phyloP scores from a whole-genome alignment of 2,113 vertebrate genomes.

The Pithys albifrons region DNA sequence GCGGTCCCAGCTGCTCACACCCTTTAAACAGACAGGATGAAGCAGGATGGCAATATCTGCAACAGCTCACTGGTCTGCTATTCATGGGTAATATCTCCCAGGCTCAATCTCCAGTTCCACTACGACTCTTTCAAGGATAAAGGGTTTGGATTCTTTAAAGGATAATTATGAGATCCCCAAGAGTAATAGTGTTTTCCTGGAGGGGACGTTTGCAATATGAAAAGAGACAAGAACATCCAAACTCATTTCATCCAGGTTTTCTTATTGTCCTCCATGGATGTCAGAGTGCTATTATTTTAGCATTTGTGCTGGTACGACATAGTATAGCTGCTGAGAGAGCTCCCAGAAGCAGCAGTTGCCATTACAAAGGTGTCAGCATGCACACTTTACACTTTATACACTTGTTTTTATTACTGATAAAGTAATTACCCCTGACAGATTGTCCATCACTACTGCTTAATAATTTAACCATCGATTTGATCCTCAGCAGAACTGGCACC shows the following conservation, averaged over 20 bases:
- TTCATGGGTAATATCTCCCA: background rate
- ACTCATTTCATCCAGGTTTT: background rate
- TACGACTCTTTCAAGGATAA: background rate
- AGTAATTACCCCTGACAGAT: slow-evolving; percentile 18
- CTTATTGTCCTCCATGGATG: background rate
- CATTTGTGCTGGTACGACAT: background rate
- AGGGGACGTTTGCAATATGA: background rate
- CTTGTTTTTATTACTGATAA: slow-evolving; percentile 21
- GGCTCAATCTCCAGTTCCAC: background rate
- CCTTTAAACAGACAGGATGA: background rate
- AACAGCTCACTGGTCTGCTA: background rate
- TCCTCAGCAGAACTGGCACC: background rate
- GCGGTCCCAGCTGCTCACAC: background rate
- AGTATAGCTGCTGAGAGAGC: background rate
- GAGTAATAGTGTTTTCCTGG: background rate
- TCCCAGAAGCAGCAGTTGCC: background rate
- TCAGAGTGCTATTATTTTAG: background rate
- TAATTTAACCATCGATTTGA: background rate
- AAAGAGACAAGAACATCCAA: background rate
- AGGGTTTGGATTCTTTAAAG: background rate
- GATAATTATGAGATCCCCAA: background rate
- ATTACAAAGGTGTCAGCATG: background rate
- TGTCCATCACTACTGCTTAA: background rate
- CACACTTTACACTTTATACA: background rate
- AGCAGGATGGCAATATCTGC: background rate